These are phyloP conservation scores for Diaphora mendica DNA, from an alignment of 2,888 invertebrate genomes.

Conservation along the genomic window DNA sequence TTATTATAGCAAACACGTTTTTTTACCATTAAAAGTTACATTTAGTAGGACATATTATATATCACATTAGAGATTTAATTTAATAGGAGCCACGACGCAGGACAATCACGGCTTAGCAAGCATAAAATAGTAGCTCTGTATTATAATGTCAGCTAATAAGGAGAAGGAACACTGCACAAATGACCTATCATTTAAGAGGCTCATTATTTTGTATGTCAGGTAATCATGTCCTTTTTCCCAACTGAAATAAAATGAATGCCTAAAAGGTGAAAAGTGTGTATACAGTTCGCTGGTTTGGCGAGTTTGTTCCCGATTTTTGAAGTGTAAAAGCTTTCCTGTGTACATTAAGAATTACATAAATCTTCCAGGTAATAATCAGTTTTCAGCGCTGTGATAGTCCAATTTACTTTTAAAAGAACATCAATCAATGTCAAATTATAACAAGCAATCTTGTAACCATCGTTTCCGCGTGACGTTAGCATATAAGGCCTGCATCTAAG, in stretches of 20 bases:
- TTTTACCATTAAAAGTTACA: neutral
- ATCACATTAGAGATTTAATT: neutral
- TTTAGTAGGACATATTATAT: too few species aligned
- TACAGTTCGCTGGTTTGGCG: neutral
- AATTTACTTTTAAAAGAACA: neutral
- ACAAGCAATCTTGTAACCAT: neutral
- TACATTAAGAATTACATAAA: neutral
- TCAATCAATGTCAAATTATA: neutral
- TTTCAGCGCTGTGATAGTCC: neutral
- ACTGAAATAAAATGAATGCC: neutral
- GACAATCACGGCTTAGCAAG: neutral
- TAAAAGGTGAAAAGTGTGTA: neutral
- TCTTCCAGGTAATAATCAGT: neutral
- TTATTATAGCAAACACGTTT: neutral
- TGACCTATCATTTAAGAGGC: neutral
- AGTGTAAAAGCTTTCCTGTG: neutral
- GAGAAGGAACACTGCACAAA: neutral
- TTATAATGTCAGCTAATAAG: too few species aligned
- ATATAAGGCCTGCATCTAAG: neutral
- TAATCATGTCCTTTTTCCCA: neutral
- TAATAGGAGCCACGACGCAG: too few species aligned
- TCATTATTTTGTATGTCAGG: neutral
- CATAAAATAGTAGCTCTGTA: neutral
- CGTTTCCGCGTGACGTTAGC: neutral
- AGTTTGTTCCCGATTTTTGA: neutral